Conservation (phyloP, 2,888 invertebrate genomes). For the Boloria selene region DNA sequence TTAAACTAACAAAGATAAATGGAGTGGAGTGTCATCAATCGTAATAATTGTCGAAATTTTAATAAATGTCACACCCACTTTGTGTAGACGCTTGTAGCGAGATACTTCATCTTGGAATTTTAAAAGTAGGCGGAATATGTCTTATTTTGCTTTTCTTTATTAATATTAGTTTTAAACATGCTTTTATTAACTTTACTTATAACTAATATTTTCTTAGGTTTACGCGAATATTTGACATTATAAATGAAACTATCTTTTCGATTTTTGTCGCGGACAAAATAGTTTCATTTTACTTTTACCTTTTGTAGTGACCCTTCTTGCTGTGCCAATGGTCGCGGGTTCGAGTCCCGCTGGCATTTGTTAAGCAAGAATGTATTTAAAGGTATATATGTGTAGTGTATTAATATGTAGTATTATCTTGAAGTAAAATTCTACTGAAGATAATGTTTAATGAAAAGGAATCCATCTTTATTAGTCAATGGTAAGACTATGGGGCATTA, state of each 20-base stretch:
- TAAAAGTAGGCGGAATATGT: not conserved
- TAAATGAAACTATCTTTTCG: too few relatives aligned
- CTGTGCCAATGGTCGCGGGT: too few relatives aligned
- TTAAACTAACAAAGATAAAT: conserved; percentile 8
- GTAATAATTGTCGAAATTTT: conserved; percentile 23
- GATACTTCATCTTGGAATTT: not conserved
- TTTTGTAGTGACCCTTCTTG: too few relatives aligned
- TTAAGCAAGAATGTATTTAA: too few relatives aligned
- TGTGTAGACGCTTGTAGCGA: not conserved
- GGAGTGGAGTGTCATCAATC: conserved; percentile 11
- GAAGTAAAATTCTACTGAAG: conserved; percentile 4
- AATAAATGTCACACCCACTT: conserved; percentile 13
- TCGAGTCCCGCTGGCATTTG: too few relatives aligned
- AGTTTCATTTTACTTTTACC: too few relatives aligned
- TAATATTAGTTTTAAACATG: too few relatives aligned
- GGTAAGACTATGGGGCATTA: not conserved
- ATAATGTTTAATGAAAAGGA: conserved; percentile 4
- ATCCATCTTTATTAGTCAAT: conserved; percentile 10
- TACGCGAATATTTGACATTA: too few relatives aligned
- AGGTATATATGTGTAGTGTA: too few relatives aligned
- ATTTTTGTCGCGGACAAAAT: too few relatives aligned
- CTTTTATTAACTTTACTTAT: too few relatives aligned
- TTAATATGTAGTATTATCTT: not conserved
- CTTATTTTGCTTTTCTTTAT: not conserved
- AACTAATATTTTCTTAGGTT: too few relatives aligned